Conservation (phyloP, 2,113 vertebrate species). For the Trochalopteron elliotii region DNA sequence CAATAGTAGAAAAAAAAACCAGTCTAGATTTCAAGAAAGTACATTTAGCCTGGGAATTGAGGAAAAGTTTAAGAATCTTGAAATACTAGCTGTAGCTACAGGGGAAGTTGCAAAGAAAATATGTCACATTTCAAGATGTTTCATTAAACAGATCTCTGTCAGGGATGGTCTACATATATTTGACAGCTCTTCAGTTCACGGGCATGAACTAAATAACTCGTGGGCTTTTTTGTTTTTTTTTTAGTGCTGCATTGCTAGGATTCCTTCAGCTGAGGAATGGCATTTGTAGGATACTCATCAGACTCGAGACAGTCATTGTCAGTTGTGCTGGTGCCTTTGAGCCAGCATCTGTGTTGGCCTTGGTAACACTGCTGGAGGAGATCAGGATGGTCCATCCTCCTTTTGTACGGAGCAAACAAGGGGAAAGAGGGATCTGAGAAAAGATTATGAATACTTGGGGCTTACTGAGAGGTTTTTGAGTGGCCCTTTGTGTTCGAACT, state of each 20-base stretch:
- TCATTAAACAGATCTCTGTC: not conserved
- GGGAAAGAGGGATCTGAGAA: not conserved
- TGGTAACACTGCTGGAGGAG: not conserved
- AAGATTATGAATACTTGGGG: not conserved
- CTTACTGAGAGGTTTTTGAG: not conserved
- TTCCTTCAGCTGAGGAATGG: not conserved
- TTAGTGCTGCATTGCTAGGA: not conserved
- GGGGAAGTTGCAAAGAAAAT: not conserved
- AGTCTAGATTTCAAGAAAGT: not conserved
- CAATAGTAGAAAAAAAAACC: not conserved
- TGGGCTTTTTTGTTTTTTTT: not conserved
- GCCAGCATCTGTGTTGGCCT: fast-evolving
- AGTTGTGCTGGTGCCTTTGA: not conserved
- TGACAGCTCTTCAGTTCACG: not conserved
- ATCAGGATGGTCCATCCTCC: not conserved
- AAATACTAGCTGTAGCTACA: not conserved
- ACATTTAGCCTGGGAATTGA: not conserved
- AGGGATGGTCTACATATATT: not conserved
- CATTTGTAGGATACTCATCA: not conserved
- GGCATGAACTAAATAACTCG: not conserved
- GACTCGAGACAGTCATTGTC: not conserved
- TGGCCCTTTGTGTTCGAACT: not conserved
- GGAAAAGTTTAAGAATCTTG: not conserved
- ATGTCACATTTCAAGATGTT: not conserved
- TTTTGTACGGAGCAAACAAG: not conserved